Percentiles rank a stretch among this genome's conserved stretches.
These are phyloP conservation scores for Nebria ingens DNA, from an alignment of 1,140 invertebrate species.

Conservation along the genomic window DNA sequence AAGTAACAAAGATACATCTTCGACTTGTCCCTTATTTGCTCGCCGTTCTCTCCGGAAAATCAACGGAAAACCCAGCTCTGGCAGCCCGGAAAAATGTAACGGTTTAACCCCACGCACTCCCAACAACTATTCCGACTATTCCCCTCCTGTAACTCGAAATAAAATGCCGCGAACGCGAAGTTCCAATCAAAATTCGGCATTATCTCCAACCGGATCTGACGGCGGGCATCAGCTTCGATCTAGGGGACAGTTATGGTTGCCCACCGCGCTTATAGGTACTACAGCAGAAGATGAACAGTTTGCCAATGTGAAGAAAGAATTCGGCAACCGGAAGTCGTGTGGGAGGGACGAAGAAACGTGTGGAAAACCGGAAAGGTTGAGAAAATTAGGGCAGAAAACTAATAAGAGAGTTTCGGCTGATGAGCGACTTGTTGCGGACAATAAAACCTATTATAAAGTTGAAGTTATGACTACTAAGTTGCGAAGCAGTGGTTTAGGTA, in stretches of 20 bases:
- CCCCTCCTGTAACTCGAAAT: conserved; percentile 4
- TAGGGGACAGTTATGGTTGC: conserved; percentile 15
- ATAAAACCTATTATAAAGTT: conserved; percentile 60
- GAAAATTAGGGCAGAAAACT: neutral
- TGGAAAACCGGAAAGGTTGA: neutral
- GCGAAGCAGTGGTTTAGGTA: conserved; percentile 41
- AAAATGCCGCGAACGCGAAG: conserved; percentile 27
- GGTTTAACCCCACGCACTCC: no score
- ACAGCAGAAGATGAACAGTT: conserved; percentile 19
- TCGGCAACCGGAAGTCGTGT: conserved; percentile 10
- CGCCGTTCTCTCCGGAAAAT: neutral
- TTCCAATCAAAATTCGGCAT: conserved; percentile 21
- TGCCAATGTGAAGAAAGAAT: conserved; percentile 10
- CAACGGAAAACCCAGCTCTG: neutral
- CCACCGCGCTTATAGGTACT: conserved; percentile 20
- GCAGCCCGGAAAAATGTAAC: neutral
- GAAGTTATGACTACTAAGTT: conserved; percentile 59
- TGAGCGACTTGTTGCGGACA: conserved; percentile 46
- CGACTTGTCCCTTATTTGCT: neutral
- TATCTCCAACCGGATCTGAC: conserved; percentile 22
- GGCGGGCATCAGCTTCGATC: conserved; percentile 23
- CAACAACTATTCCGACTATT: neutral
- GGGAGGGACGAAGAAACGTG: conserved; percentile 14
- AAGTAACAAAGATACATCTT: neutral
- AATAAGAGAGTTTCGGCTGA: conserved; percentile 44